Evolutionary conservation across 2,888 invertebrate genomes (phyloP).

Genomic region (Pteria penguin): DNA sequence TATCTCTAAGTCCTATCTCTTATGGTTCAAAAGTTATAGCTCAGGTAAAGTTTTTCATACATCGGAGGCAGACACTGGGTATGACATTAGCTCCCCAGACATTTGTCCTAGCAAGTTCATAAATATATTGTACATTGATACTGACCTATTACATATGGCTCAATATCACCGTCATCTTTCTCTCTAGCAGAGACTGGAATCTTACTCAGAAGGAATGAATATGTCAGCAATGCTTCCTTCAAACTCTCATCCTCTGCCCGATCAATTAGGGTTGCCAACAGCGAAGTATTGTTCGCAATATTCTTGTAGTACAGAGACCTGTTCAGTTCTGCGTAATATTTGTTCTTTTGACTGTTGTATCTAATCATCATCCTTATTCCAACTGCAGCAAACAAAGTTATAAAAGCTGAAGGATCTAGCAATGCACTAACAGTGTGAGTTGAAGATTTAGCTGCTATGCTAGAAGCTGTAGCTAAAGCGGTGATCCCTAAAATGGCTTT

Average conservation of each 20-base stretch:
- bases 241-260: conserved; percentile 79
- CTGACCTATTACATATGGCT: conserved; percentile 38
- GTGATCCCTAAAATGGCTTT: conserved; percentile 65
- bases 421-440: conserved; percentile 63
- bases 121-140: too few species aligned
- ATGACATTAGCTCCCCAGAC: too few species aligned
- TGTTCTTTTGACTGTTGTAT: conserved; percentile 72
- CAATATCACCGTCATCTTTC: conserved; percentile 33
- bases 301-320: conserved; percentile 77
- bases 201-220: conserved; percentile 73
- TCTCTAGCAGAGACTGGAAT: conserved; percentile 57
- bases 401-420: conserved; percentile 67
- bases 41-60: too few species aligned
- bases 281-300: conserved; percentile 77
- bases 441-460: conserved; percentile 72
- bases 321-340: conserved; percentile 72
- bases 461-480: conserved; percentile 57
- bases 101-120: too few species aligned
- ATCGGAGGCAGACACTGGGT: too few species aligned
- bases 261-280: conserved; percentile 76
- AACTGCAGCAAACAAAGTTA: conserved; percentile 65
- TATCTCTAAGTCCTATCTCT: too few species aligned
- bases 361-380: conserved; percentile 65
- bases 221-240: conserved; percentile 76
- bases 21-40: too few species aligned